phyloP scores from a whole-genome alignment of 2,113 vertebrate species.

The Xenopus borealis region DNA sequence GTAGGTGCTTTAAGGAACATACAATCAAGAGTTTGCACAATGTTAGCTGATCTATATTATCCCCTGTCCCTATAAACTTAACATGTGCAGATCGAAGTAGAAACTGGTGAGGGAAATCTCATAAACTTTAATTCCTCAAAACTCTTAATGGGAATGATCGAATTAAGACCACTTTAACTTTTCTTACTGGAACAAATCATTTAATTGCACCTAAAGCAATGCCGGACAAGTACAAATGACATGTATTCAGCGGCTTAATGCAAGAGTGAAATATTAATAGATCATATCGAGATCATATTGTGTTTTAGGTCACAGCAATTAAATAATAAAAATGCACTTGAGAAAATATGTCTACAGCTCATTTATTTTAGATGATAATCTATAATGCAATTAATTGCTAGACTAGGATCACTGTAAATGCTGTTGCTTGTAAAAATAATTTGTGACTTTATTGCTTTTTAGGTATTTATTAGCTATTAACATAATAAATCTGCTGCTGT shows the following conservation, averaged over 20 bases:
- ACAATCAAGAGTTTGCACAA: no score
- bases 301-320: constrained; percentile 83
- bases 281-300: constrained; percentile 85
- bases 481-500: constrained; percentile 31
- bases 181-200: constrained; percentile 66
- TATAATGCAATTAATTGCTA: constrained; percentile 82
- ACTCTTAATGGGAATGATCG: no score
- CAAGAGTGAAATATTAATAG: constrained; percentile 85
- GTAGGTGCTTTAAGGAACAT: no score
- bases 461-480: constrained; percentile 65
- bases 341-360: constrained; percentile 77
- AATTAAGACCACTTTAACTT: constrained; percentile 44
- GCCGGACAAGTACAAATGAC: constrained; percentile 89
- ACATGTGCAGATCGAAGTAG: no score
- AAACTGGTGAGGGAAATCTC: no score
- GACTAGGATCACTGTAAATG: constrained; percentile 62
- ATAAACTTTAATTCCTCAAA: no score
- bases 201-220: constrained; percentile 76
- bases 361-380: constrained; percentile 86
- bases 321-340: constrained; percentile 73
- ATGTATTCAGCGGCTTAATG: constrained; percentile 76
- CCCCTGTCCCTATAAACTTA: no score
- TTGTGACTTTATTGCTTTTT: constrained; percentile 61
- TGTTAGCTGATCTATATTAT: no score
- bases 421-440: constrained; percentile 64